Base-by-base conservation (phyloP, 2,888 invertebrate species). In the Nectonema munidae region DNA sequence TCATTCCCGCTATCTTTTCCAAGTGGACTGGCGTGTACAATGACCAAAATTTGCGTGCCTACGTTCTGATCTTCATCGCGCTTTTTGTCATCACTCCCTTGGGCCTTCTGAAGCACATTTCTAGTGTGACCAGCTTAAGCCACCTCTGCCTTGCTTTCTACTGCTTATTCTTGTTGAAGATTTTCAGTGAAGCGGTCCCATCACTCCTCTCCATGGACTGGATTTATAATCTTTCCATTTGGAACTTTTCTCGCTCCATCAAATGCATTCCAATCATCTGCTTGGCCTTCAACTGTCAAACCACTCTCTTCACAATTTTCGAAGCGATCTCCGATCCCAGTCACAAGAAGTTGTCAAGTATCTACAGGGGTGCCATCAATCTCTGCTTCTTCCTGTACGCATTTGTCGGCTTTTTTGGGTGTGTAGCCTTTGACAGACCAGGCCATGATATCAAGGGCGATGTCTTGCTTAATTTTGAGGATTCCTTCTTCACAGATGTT, bases 271-370 rank as follows among this genome's bases (percentile, higher is more conserved):
- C 89, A 1, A 86, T 89, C 47, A 77, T 86, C 56, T 72, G 79
- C 9, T 76, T 86, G 71, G 81, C 86, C 0, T 61, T 86, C 39
- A 79, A 77, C 44, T 89, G 89, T 57, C 89, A 89, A 59, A 79
- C 83, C 68, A 75, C 56, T 64, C 67, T 60, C 21, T 46, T 47
- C 42, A 77, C 81, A 53, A 72, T 89, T 45, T 79, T 79, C 52
- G 77, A 79, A 48, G 69, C 72, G 1, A 61, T 81, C 33, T 71
- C 74, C 1, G 75, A 76, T 45, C 68, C 74, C 4, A 71, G 75
- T 1, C 54, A 81, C 32, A 74, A 75, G 46, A 72, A 72, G 53
- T 73, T 86, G 67, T 77, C 76, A 50, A 57, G 64, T 40, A 69
- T 86, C 25, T 71, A 83, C 0, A 68, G 69, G 48, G 67, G 70